Base-by-base conservation (phyloP, 2,888 invertebrate species). In the Asteroscopus sphinx region DNA sequence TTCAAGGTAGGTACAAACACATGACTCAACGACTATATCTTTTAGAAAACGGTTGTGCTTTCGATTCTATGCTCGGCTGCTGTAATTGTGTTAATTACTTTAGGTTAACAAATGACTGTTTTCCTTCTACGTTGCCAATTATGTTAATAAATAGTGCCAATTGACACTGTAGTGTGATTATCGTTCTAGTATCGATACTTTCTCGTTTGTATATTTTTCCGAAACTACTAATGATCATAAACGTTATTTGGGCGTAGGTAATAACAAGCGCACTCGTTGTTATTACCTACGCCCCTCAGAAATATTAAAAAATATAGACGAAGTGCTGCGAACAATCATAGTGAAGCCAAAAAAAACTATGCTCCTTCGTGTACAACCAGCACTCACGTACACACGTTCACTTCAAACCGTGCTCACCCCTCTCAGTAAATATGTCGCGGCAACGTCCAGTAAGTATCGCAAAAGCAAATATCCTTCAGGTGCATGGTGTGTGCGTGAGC, bases 31-130 rank as follows among this genome's bases (percentile, higher is more conserved):
- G n/a, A 9, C 17, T 1, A 2, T 15, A 33, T 30, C 65, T 35
- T 48, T 21, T 33, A 65, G 59, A 58, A 58, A 53, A 64, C 57
- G 7, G 35, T 44, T 45, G n/a, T n/a, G n/a, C 45, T 49, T 52
- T 51, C 37, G 47, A 65, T 65, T 65, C 66, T 58, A 47, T 47
- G 54, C 45, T 48, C 57, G 28, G 28, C 25, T 39, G 36, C 25
- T 28, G 32, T 59, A 65, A 65, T 59, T 59, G 60, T 25, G 53
- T 42, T 66, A 65, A 65, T 66, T 59, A 54, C 47, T 33, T 37
- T 37, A 47, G 46, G 39, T 65, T 40, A 54, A 65, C 53, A 44
- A 65, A 49, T 48, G 47, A 40, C 35, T 45, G 53, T 59, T 48
- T 48, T 59, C 58, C 46, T 47, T 53, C 17, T 40, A 47, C 15